Conservation (phyloP, 2,888 invertebrate species). For the Andrena trimmerana region DNA sequence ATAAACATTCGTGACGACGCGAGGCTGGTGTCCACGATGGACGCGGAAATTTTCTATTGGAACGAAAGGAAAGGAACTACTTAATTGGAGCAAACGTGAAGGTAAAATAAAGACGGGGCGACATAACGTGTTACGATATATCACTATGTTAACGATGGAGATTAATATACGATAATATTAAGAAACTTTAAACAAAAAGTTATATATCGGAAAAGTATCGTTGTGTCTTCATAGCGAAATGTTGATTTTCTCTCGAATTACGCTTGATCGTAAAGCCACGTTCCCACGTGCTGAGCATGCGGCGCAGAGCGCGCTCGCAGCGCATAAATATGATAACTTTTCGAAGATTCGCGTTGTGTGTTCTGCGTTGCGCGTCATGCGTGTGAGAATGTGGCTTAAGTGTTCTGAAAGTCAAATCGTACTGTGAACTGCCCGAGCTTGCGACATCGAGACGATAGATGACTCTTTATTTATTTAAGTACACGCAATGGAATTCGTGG, state of each 20-base stretch:
- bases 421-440: constrained; percentile 42
- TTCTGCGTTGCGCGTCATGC: background rate
- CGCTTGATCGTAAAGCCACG: background rate
- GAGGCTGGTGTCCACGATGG: constrained; percentile 5
- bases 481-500: background rate
- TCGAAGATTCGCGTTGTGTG: background rate
- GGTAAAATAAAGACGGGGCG: constrained; percentile 6
- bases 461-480: constrained; percentile 22
- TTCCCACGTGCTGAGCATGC: background rate
- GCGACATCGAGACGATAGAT: constrained; percentile 37
- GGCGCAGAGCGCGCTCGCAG: background rate
- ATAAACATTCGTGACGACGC: constrained; percentile 29
- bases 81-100: constrained; percentile 18
- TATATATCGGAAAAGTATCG: constrained; percentile 29
- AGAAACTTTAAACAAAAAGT: constrained; percentile 23
- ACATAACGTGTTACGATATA: constrained; percentile 34
- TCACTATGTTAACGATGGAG: constrained; percentile 40
- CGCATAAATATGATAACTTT: background rate
- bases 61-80: background rate
- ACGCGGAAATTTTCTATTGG: constrained; percentile 48
- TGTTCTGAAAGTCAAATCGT: background rate
- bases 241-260: constrained; percentile 4
- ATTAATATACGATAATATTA: constrained; percentile 52
- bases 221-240: constrained; percentile 28
- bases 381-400: background rate